Conservation (phyloP, 2,888 invertebrate species). For the Graphium colonna region DNA sequence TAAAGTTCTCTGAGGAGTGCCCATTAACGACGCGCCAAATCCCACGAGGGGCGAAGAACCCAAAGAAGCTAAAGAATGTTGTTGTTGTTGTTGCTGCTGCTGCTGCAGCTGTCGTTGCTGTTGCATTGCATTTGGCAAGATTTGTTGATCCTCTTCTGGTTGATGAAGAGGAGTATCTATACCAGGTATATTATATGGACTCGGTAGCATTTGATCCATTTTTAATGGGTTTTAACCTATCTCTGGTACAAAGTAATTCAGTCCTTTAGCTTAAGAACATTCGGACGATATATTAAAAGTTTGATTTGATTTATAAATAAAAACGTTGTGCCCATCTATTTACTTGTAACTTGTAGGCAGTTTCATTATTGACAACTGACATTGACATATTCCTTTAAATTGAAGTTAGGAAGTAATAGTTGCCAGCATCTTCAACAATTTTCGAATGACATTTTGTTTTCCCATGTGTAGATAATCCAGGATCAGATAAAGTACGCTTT, state of each 20-base stretch:
- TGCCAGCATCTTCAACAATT: background rate
- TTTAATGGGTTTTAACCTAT: background rate
- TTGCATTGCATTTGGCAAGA: slow-evolving; percentile 90
- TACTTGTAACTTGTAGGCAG: background rate
- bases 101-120: slow-evolving; percentile 85
- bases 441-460: no score
- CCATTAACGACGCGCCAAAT: slow-evolving; percentile 82
- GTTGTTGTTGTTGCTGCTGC: slow-evolving; percentile 54
- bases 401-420: background rate
- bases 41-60: slow-evolving; percentile 81
- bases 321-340: background rate
- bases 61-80: slow-evolving; percentile 80
- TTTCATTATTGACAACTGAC: background rate
- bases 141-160: slow-evolving; percentile 94
- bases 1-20: slow-evolving; percentile 85
- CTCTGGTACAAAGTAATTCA: background rate
- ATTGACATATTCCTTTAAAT: background rate
- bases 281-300: no score
- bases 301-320: no score
- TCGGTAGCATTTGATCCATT: slow-evolving; percentile 95
- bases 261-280: no score
- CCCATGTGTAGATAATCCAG: no score
- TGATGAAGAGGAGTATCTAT: slow-evolving; percentile 95
- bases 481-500: background rate
- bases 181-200: slow-evolving; percentile 94